phyloP scores from a whole-genome alignment of 2,797 vertebrate species.

The Bovichtus variegatus region DNA sequence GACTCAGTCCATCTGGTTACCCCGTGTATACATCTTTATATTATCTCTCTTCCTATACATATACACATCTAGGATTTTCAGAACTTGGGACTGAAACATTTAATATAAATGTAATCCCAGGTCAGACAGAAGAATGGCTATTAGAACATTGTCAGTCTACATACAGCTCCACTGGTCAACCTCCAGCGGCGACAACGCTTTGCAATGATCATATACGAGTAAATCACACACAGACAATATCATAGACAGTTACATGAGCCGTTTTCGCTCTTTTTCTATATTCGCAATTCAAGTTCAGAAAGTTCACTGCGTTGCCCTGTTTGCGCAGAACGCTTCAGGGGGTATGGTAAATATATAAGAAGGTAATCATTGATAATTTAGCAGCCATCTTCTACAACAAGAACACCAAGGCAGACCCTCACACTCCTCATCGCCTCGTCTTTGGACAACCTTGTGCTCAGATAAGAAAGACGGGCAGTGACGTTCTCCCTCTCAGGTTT shows the following conservation, averaged over 20 bases:
- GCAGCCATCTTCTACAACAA: slow-evolving; percentile 37
- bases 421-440: slow-evolving; percentile 15
- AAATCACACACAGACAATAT: slow-evolving; percentile 70
- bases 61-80: slow-evolving; percentile 73
- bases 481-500: slow-evolving; percentile 14
- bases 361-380: slow-evolving; percentile 58
- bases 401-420: slow-evolving; percentile 38
- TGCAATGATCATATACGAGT: slow-evolving; percentile 61
- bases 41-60: slow-evolving; percentile 66
- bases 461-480: slow-evolving; percentile 26
- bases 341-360: slow-evolving; percentile 57
- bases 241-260: slow-evolving; percentile 68
- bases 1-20: slow-evolving; percentile 66
- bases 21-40: slow-evolving; percentile 55
- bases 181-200: slow-evolving; percentile 40
- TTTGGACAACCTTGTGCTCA: slow-evolving; percentile 70
- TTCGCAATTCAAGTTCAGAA: slow-evolving; percentile 59
- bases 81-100: slow-evolving; percentile 76
- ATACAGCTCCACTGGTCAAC: slow-evolving; percentile 58
- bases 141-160: slow-evolving; percentile 61
- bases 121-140: slow-evolving; percentile 72
- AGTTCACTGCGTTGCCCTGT: slow-evolving; percentile 44
- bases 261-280: slow-evolving; percentile 60
- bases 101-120: slow-evolving; percentile 85
- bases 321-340: slow-evolving; percentile 41